Evolutionary conservation across 2,113 vertebrate species (phyloP), one percentile per base, ranked within the genome.

Genomic region (Oplegnathus fasciatus): DNA sequence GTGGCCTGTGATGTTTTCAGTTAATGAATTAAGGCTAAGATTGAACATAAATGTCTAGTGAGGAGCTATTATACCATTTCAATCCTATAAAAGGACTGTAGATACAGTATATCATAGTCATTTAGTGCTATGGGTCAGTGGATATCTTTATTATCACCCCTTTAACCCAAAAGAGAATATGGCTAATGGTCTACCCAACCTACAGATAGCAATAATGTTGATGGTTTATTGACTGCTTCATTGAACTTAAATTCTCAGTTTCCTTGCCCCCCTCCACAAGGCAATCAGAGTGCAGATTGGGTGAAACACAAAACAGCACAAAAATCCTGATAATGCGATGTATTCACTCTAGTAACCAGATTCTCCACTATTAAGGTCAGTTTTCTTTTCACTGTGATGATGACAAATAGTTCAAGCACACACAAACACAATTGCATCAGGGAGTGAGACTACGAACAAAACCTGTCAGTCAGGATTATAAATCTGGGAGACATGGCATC

Each of bases 391-490:
- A 71, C 60, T 84, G 67, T 5, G 30, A 75, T 76, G 76, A 62
- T 76, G 80, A 77, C 44, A 26, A 46, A 80, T 80, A 82, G 73
- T 71, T 79, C 24, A 84, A 80, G 26, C 48, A 69, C 48, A 20
- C 69, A 62, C 57, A 79, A 3, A 34, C 42, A 73, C 48, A 68
- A 81, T 78, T 81, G 80, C 32, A 75, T 15, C 20, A 61, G 58
- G 37, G 52, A 76, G 5, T 52, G 4, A 84, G 60, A 75, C 68
- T 20, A 28, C 60, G 15, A 44, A 54, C 80, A 82, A 5, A 9
- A 70, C 2, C 61, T 34, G 85, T 86, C 88, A 84, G n/a, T 92
- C 78, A 92, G 83, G 84, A 88, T 87, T 90, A 85, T 50, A 89
- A n/a, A 83, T 87, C 61, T 89, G 50, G 28, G 66, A 68, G 60